These are phyloP conservation scores for Iphiclides podalirius DNA, from an alignment of 2,888 invertebrate genomes.

Conservation along the genomic window DNA sequence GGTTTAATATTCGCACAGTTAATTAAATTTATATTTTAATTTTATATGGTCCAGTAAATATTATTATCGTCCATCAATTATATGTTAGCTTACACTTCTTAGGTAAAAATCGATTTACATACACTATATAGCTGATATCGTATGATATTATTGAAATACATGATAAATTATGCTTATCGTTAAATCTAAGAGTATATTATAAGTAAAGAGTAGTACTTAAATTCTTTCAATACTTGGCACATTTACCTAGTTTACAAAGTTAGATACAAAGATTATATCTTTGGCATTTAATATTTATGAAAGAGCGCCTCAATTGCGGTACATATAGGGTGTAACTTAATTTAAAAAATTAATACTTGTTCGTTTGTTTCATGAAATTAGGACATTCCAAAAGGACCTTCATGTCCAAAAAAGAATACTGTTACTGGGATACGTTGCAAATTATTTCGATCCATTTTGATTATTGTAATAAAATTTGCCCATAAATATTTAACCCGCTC, in stretches of 20 bases:
- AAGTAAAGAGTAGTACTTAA: slow-evolving; percentile 48
- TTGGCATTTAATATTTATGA: slow-evolving; percentile 7
- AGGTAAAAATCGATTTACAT: not conserved
- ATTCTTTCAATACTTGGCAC: slow-evolving; percentile 71
- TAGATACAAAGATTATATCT: slow-evolving; percentile 17
- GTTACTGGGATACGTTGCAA: no score
- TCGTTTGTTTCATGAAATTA: no score
- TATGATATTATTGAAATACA: slow-evolving; percentile 29
- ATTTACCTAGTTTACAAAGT: slow-evolving; percentile 33
- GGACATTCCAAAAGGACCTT: no score
- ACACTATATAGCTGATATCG: slow-evolving; percentile 44
- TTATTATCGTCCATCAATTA: slow-evolving; percentile 25
- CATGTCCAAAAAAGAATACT: no score
- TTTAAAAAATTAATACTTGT: no score
- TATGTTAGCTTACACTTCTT: not conserved
- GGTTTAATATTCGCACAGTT: not conserved
- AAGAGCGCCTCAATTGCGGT: not conserved
- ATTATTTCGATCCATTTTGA: no score
- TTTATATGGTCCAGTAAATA: slow-evolving; percentile 33
- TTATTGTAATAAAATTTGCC: no score
- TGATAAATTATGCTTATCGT: slow-evolving; percentile 27
- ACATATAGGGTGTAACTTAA: no score
- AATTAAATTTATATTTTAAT: not conserved
- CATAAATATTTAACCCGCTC: no score
- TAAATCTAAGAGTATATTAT: slow-evolving; percentile 30